Base-by-base conservation (phyloP, 2,888 invertebrate genomes). In the Liposcelis brunnea region DNA sequence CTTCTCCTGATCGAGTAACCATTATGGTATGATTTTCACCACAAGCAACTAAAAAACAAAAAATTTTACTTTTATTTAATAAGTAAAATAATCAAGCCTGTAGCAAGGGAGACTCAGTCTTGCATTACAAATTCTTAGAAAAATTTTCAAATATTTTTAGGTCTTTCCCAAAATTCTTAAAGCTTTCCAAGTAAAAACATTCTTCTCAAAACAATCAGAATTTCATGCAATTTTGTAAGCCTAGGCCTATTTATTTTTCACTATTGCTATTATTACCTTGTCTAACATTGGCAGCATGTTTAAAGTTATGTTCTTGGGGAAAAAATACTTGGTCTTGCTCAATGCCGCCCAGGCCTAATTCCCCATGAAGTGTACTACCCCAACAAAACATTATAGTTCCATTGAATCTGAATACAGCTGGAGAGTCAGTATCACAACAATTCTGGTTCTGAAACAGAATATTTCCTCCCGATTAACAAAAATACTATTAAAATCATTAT, bases 1-100 rank as follows among this genome's bases (percentile, higher is more conserved):
- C 68, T 55, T 79, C 72, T 8, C 94, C 93, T 58, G 75, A 73
- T 48, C 68, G 66, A 1, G 83, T 78, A 1, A 90, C 66, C 51
- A 90, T 72, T 11, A 93, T 60, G 0, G 86, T 80, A 61, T 93
- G 90, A 52, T 77, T 77, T 54, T 80, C 76, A 16, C 93, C 91
- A 55, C 90, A 84, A 4, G 82, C 76, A 52, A 75, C 81, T 82
- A 55, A 2, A 49, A 47, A 49, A 44, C 35, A 5, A 42, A 42
- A 46, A 43, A 47, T 31, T 16, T 18, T 19, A 19, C n/a, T n/a
- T n/a, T 19, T 32, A 46, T 46, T 14, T 44, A 34, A n/a, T 31
- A 2, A 50, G 42, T 45, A 50, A 14, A 37, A 16, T 40, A 10
- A 42, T 14, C 16, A 38, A n/a, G n/a, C n/a, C n/a, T n/a, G n/a